Base-by-base conservation (phyloP, 2,888 invertebrate genomes). In the Caenorhabditis sp. region DNA sequence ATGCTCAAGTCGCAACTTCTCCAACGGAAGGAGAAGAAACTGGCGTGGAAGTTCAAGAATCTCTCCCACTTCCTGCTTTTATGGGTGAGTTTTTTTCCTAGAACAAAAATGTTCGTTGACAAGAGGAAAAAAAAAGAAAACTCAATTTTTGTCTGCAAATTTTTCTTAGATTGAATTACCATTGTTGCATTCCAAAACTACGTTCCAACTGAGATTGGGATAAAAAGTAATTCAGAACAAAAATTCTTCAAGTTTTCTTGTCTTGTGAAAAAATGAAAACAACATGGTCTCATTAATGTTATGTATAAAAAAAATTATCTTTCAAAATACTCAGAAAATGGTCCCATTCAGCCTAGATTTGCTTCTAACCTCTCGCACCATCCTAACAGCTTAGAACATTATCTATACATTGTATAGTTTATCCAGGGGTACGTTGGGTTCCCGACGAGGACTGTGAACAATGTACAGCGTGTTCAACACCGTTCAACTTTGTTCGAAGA, bases 401-500 rank as follows among this genome's bases (percentile, higher is more conserved):
- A 55, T 26, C 27, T 55, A 26, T 6, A 26, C 21, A 62, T 65
- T 54, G 27, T 65, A 59, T 58, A 68, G 73, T 73, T 62, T 74
- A 69, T 67, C 62, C 74, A 84, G 86, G 85, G 55, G 88, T 88
- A 23, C 82, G 84, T 43, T 97, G 97, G 97, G 93, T 97, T 72
- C 97, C 97, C n/a, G 88, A 88, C 64, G 78, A 81, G 43, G 88
- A 88, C 67, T 87, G 86, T 70, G 82, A 81, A 21, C 84, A 85
- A 62, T 99, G 97, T 89, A 95, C 95, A 93, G 92, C 94, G 49
- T 99, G 99, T 89, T 92, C 92, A 70, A 92, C 93, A 21, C 92
- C 92, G 83, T 99, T 99, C 90, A 97, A 95, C 3, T 94, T 97
- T 78, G 94, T 99, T 83, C 92, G 97, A 51, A 92, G 97, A 21